A percentile compares a stretch with the other conserved stretches of the same genome.
phyloP scores from a whole-genome alignment of 2,797 vertebrate species.

The Syngnathus acus region DNA sequence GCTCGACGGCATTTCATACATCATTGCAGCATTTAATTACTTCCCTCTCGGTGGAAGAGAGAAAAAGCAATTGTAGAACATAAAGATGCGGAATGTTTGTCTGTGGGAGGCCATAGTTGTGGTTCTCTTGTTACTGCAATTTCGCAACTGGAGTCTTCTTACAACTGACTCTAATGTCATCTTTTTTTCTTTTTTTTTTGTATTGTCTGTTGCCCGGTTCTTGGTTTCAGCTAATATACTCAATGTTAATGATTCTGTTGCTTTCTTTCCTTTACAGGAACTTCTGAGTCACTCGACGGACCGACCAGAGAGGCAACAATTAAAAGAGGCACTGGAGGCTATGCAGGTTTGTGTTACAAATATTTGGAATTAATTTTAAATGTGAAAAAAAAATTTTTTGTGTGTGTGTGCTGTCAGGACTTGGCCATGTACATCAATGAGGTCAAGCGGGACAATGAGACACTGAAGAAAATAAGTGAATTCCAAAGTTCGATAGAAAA shows the following conservation, averaged over 20 bases:
- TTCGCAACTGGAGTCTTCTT: constrained; percentile 4
- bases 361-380: not conserved
- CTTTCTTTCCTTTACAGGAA: constrained; percentile 69
- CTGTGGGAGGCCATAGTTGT: not conserved
- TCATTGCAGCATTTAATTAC: constrained; percentile 8
- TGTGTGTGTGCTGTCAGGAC: constrained; percentile 69
- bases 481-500: constrained; percentile 98
- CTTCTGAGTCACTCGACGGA: constrained; percentile 88
- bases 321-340: constrained; percentile 92
- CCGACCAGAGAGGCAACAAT: constrained; percentile 83
- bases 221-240: not conserved
- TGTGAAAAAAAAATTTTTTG: not conserved
- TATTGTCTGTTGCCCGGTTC: not conserved
- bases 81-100: constrained; percentile 5
- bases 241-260: not conserved
- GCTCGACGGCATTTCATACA: constrained; percentile 7
- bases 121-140: not conserved
- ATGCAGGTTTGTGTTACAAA: constrained; percentile 81
- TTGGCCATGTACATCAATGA: constrained; percentile 99
- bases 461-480: constrained; percentile 95
- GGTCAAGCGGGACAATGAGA: constrained; percentile 97
- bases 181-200: constrained; percentile 3
- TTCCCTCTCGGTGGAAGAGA: constrained; percentile 1
- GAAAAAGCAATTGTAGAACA: constrained; percentile 5
- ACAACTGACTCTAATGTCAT: not conserved